A percentile compares a stretch with the other conserved stretches of the same genome.
phyloP scores from a whole-genome alignment of 2,888 invertebrate species.

The Sarcophaga rosellei region DNA sequence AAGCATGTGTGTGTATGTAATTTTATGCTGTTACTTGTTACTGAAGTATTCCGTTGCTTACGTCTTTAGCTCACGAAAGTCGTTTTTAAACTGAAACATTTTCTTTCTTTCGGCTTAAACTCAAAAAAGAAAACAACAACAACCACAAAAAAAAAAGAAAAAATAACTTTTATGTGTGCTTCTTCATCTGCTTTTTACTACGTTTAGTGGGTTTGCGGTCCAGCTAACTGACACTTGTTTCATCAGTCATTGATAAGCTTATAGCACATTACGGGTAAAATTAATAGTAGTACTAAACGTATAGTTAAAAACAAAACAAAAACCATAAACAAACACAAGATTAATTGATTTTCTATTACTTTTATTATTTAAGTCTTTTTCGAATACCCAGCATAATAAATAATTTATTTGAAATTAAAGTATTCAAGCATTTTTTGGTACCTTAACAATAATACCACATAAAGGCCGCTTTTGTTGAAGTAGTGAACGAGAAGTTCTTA shows the following conservation, averaged over 20 bases:
- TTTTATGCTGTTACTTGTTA: slow-evolving; percentile 11
- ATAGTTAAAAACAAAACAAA: no score
- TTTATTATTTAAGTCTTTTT: no score
- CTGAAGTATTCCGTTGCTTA: slow-evolving; percentile 67
- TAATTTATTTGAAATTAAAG: no score
- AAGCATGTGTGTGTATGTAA: neutral
- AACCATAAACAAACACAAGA: no score
- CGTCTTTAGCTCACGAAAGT: slow-evolving; percentile 77
- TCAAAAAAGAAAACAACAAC: slow-evolving; percentile 20
- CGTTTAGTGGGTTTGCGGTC: slow-evolving; percentile 64
- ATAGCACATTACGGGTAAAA: neutral
- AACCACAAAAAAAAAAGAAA: neutral
- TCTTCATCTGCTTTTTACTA: slow-evolving; percentile 53
- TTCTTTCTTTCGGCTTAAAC: slow-evolving; percentile 56
- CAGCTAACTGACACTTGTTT: slow-evolving; percentile 67
- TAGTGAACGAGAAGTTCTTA: no score
- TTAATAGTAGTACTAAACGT: neutral
- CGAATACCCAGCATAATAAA: no score
- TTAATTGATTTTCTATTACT: no score
- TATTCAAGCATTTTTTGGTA: no score
- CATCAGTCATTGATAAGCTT: neutral
- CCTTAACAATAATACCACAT: no score
- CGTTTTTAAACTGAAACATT: slow-evolving; percentile 74
- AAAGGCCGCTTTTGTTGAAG: no score
- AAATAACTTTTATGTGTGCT: slow-evolving; percentile 48